These are phyloP conservation scores for Myotis findleyi DNA, from an alignment of 2,797 vertebrate species.

Conservation along the genomic window DNA sequence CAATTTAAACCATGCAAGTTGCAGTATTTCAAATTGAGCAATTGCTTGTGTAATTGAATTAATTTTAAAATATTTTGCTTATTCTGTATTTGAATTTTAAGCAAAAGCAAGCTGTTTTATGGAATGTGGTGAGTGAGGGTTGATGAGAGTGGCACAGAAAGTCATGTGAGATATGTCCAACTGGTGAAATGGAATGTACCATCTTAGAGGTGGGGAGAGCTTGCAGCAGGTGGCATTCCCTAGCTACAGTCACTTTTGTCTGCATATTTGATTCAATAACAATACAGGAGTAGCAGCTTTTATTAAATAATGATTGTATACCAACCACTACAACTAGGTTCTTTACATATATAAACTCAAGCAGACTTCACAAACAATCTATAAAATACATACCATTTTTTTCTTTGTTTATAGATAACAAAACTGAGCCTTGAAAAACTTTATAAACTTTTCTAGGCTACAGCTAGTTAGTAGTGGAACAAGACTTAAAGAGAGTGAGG, in stretches of 20 bases:
- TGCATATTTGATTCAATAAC: conserved; percentile 50
- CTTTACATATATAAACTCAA: conserved; percentile 54
- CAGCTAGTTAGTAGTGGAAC: background rate
- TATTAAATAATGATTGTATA: conserved; percentile 62
- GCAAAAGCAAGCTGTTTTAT: conserved; percentile 56
- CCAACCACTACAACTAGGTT: conserved; percentile 41
- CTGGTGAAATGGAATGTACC: conserved; percentile 4
- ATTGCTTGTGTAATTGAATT: conserved; percentile 50
- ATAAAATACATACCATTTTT: background rate
- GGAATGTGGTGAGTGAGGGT: background rate
- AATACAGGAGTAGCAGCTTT: conserved; percentile 39
- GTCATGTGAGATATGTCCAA: background rate
- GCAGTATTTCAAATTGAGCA: conserved; percentile 26
- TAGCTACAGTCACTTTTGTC: conserved; percentile 29
- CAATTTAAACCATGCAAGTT: conserved; percentile 32
- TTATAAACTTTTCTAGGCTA: background rate
- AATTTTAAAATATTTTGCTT: conserved; percentile 62
- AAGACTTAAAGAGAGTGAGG: background rate
- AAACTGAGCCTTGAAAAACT: background rate
- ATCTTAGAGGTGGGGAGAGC: background rate
- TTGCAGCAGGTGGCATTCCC: conserved; percentile 40
- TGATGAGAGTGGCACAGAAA: background rate
- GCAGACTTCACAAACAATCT: conserved; percentile 45
- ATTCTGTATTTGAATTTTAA: conserved; percentile 64
- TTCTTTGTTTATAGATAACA: conserved; percentile 49